These are phyloP conservation scores for Microtus richardsoni DNA, from an alignment of 2,113 vertebrate species.

Conservation along the genomic window DNA sequence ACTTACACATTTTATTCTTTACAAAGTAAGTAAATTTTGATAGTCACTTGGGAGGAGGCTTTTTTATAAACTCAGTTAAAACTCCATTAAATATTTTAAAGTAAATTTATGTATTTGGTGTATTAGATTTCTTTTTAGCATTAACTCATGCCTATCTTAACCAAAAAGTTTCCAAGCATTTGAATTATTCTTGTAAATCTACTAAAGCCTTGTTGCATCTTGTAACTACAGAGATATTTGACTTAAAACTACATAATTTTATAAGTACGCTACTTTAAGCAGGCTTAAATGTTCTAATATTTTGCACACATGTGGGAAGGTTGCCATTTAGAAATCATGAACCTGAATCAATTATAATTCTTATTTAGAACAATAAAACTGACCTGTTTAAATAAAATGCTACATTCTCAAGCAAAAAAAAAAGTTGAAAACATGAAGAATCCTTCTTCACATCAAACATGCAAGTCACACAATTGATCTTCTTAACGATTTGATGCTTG, in stretches of 20 bases:
- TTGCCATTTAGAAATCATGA: conserved; percentile 39
- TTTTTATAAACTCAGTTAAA: conserved; percentile 57
- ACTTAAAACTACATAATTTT: background rate
- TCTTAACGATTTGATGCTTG: background rate
- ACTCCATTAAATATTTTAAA: conserved; percentile 18
- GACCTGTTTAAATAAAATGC: background rate
- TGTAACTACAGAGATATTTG: background rate
- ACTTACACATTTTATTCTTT: background rate
- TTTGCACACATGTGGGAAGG: conserved; percentile 18
- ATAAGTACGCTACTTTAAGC: background rate
- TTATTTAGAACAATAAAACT: conserved; percentile 50
- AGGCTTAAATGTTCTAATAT: too few relatives aligned
- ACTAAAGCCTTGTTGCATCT: conserved; percentile 32
- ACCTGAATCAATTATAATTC: conserved; percentile 23
- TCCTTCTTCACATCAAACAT: conserved; percentile 30
- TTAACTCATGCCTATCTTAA: conserved; percentile 18
- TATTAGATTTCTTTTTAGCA: conserved; percentile 7
- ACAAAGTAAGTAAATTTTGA: conserved; percentile 15
- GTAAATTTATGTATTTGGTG: background rate
- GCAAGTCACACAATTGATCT: background rate
- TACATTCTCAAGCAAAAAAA: background rate
- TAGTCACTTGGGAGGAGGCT: background rate
- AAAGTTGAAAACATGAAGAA: background rate
- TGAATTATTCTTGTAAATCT: conserved; percentile 11
- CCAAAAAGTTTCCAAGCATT: conserved; percentile 27